Evolutionary conservation across 2,113 vertebrate species (phyloP).

Genomic region (Macroglossus sobrinus): DNA sequence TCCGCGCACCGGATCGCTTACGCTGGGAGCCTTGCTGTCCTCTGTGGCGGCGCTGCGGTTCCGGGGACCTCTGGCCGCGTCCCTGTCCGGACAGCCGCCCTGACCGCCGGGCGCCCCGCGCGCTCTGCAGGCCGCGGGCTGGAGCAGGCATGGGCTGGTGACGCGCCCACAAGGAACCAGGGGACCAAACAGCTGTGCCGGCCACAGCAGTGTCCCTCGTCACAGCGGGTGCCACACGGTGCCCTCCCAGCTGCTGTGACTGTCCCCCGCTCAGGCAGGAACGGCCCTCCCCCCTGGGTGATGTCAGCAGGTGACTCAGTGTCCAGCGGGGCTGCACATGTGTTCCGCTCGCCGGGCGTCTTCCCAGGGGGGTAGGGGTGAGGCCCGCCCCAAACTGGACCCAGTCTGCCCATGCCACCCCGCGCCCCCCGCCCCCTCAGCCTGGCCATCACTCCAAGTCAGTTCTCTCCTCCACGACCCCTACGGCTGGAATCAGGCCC

Average conservation of each 20-base stretch:
- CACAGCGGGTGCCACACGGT: accelerated
- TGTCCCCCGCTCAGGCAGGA: not conserved
- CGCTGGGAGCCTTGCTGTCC: accelerated
- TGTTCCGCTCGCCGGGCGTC: too few relatives aligned
- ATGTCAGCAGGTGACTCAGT: accelerated
- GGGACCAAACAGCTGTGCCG: accelerated
- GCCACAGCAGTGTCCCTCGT: not conserved
- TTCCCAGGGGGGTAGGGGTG: not conserved
- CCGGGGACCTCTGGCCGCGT: too few relatives aligned
- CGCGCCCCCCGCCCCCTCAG: too few relatives aligned
- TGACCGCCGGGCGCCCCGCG: accelerated
- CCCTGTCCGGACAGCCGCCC: not conserved
- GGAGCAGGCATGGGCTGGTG: too few relatives aligned
- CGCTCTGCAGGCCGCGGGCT: accelerated
- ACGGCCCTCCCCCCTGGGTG: accelerated
- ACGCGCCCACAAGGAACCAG: too few relatives aligned
- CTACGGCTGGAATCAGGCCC: not conserved
- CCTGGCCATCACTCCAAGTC: not conserved
- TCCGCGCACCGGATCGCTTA: not conserved
- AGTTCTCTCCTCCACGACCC: not conserved
- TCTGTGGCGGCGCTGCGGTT: not conserved
- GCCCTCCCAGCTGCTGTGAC: accelerated
- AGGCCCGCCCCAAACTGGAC: not conserved
- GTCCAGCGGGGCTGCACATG: too few relatives aligned
- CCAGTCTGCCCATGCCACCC: accelerated